A percentile compares a stretch with the other conserved stretches of the same genome.
These are phyloP conservation scores for Linnaemya tessellans DNA, from an alignment of 2,888 invertebrate genomes.

Conservation along the genomic window DNA sequence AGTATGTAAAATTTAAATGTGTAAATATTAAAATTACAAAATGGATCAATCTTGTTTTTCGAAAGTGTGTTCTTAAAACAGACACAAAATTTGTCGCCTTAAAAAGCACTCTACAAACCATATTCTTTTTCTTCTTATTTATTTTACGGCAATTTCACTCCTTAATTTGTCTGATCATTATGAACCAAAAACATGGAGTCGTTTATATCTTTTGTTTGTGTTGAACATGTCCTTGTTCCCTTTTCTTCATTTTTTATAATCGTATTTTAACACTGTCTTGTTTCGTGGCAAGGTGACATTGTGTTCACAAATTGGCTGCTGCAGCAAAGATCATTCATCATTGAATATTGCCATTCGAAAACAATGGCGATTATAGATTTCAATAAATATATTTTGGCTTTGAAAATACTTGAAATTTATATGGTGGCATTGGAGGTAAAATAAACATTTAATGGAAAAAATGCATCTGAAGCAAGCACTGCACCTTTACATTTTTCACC, in stretches of 20 bases:
- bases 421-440: not conserved
- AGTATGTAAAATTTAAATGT: not conserved
- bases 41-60: no score
- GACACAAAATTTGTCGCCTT: no score
- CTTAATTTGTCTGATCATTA: conserved; percentile 38
- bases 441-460: not conserved
- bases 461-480: no score
- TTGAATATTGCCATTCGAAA: conserved; percentile 34
- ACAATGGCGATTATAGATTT: conserved; percentile 34
- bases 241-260: conserved; percentile 8
- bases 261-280: not conserved
- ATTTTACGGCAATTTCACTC: not conserved
- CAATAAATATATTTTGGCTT: conserved; percentile 16
- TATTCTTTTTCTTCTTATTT: no score
- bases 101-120: no score
- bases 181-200: conserved; percentile 37
- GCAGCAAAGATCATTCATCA: conserved; percentile 65
- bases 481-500: no score
- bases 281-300: conserved; percentile 65
- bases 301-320: conserved; percentile 66
- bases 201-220: conserved; percentile 7
- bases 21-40: no score
- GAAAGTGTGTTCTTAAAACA: no score
- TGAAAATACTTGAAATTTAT: conserved; percentile 11
- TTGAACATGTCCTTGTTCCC: conserved; percentile 38